A percentile compares a stretch with the other conserved stretches of the same genome.
phyloP scores from a whole-genome alignment of 2,888 invertebrate species.

The Zaprionus obscuricornis region DNA sequence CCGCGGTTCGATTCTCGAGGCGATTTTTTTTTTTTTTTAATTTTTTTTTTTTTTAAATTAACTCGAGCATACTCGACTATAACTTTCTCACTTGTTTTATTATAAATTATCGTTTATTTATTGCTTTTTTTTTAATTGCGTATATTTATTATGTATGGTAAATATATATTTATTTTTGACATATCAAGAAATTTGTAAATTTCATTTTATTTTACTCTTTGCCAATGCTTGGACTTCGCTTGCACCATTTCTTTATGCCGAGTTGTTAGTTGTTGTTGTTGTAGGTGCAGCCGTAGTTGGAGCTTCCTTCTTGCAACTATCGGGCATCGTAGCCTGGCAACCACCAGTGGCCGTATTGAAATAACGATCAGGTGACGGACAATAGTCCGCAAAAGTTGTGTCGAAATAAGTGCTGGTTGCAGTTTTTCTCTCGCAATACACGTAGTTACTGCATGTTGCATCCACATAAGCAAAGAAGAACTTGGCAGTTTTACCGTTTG shows the following conservation, averaged over 20 bases:
- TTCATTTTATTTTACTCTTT: background rate
- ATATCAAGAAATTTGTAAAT: no score
- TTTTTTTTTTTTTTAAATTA: background rate
- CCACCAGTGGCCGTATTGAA: constrained; percentile 2
- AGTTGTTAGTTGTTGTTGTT: no score
- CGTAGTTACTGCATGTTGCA: constrained; percentile 6
- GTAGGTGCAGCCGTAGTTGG: no score
- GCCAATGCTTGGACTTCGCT: background rate
- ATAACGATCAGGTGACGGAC: background rate
- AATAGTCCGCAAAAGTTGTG: background rate
- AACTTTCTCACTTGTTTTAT: no score
- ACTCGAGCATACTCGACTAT: no score
- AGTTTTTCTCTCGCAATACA: constrained; percentile 18
- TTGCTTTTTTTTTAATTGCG: no score
- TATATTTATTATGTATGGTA: no score
- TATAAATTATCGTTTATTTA: no score
- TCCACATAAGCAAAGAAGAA: constrained; percentile 14
- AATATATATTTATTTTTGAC: no score
- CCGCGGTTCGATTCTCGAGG: background rate
- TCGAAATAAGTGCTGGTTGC: background rate
- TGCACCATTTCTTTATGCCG: background rate
- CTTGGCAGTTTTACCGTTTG: background rate
- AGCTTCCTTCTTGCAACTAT: no score
- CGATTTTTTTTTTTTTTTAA: background rate
- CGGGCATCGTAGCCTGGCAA: no score